Evolutionary conservation across 53 echinoderm and acorn worm genomes (phyloP), one percentile per base, ranked within the genome.

Genomic region (Crossaster papposus): DNA sequence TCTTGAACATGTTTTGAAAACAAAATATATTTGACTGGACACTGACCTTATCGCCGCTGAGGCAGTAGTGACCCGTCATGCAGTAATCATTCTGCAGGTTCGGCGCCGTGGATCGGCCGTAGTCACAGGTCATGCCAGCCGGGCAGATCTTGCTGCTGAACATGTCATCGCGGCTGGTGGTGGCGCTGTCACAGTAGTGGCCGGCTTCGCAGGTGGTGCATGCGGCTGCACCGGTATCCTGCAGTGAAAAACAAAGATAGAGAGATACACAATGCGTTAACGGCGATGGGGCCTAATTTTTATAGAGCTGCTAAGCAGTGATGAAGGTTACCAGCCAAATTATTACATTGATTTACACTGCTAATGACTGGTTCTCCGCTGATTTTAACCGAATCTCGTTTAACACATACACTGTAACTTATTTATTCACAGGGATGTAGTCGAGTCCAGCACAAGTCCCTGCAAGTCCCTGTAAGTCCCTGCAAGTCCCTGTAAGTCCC

Each of bases 181-280:
- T 94, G 50, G 30, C 52, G 55, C 79, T 93, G 90, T 97, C 93
- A 52, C 97, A 97, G 92, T 97, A 97, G 83, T 95, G 89, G 28
- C 97, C 97, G 0, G 97, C 93, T 51, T 97, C 97, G 70, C 97
- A 97, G 30, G 90, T 90, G 54, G 91, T 94, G 86, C 97, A 97
- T 14, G 79, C 92, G 5, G 92, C 90, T 1, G 96, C 96, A 0
- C 97, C 96, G 20, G 82, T 93, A 81, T 96, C 96, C 97, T 97
- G 90, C 2, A 64, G 11, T 1, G 22, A 35, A 22, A 74, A 4
- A 72, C n/a, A 71, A 4, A 71, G 29, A 71, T 11, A 9, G 44
- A 1, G 0, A 44, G 6, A 44, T 5, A 71, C 22, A 58, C 2
- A 15, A 58, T 17, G 22, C 17, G 12, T 58, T 18, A 58, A 58